Evolutionary conservation across 2,888 invertebrate species (phyloP).

Genomic region (Agrilus biguttatus): DNA sequence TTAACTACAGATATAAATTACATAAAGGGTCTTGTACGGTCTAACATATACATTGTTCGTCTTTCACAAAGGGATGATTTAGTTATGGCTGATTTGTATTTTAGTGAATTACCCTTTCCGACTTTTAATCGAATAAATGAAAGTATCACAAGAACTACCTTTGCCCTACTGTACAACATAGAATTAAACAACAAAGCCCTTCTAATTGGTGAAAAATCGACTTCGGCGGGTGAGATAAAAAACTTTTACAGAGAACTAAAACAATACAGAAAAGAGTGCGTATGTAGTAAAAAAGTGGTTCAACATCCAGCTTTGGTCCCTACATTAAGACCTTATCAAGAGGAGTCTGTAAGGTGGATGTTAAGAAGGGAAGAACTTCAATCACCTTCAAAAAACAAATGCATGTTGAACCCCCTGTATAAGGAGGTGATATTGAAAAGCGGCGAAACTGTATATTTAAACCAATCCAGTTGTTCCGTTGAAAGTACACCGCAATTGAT

Average conservation of each 20-base stretch:
- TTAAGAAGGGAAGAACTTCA: conserved; percentile 37
- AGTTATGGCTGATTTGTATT: conserved; percentile 17
- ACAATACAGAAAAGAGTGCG: neutral
- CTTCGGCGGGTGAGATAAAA: conserved; percentile 8
- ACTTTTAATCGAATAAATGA: conserved; percentile 17
- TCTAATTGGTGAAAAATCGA: conserved; percentile 7
- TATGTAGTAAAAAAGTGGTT: conserved; percentile 10
- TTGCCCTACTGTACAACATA: conserved; percentile 16
- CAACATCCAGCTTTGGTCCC: conserved; percentile 37
- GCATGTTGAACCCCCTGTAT: conserved; percentile 22
- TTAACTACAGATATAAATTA: conserved; percentile 14
- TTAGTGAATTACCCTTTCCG: conserved; percentile 18
- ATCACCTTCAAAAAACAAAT: conserved; percentile 15
- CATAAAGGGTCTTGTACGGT: conserved; percentile 18
- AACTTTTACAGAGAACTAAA: conserved; percentile 12
- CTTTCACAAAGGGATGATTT: conserved; percentile 14
- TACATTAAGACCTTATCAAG: conserved; percentile 47
- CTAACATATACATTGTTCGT: conserved; percentile 20
- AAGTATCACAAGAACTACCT: conserved; percentile 15
- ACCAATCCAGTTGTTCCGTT: conserved; percentile 34
- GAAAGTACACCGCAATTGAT: conserved; percentile 25
- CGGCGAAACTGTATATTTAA: conserved; percentile 20
- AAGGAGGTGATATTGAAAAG: conserved; percentile 18
- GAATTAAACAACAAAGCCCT: conserved; percentile 6
- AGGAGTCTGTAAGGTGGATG: conserved; percentile 55